Percentiles rank a stretch among this genome's conserved stretches.
Evolutionary conservation across 2,113 vertebrate species (phyloP).

Genomic region (Eclectus roratus): DNA sequence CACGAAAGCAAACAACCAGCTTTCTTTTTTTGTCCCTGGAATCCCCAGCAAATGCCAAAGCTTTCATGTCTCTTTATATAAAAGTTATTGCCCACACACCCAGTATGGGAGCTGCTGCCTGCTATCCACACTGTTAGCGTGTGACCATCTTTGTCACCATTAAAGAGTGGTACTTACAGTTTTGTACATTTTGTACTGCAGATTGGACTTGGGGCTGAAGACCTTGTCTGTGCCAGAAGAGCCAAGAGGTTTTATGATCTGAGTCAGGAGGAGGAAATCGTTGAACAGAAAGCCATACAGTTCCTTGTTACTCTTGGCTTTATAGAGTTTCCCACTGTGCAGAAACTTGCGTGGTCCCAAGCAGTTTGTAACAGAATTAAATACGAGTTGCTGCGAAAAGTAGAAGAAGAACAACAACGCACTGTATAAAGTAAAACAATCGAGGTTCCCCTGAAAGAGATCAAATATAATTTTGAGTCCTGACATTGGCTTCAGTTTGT

Average conservation of each 20-base stretch:
- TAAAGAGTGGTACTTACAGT: constrained; percentile 79
- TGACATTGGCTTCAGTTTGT: neutral
- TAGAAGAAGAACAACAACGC: constrained; percentile 69
- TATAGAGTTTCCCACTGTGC: constrained; percentile 97
- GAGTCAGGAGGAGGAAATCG: constrained; percentile 97
- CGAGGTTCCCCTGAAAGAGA: constrained; percentile 62
- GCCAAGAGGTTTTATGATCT: constrained; percentile 93
- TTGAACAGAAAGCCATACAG: constrained; percentile 98
- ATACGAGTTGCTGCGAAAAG: constrained; percentile 92
- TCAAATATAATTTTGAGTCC: constrained; percentile 53
- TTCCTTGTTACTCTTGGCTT: constrained; percentile 99
- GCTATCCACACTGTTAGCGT: neutral
- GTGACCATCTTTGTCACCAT: neutral
- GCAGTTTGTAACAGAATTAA: constrained; percentile 99
- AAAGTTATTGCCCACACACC: neutral
- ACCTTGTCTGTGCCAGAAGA: constrained; percentile 92
- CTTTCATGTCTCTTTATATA: neutral
- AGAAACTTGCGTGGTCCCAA: constrained; percentile 98
- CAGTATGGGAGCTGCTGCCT: neutral
- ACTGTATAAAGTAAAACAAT: constrained; percentile 68
- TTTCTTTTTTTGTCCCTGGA: neutral
- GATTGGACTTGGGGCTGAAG: constrained; percentile 96
- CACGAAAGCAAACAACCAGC: neutral
- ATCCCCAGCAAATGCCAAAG: neutral
- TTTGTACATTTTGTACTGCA: constrained; percentile 99